phyloP scores from a whole-genome alignment of 2,797 vertebrate species.

The Tarsius wallacei region DNA sequence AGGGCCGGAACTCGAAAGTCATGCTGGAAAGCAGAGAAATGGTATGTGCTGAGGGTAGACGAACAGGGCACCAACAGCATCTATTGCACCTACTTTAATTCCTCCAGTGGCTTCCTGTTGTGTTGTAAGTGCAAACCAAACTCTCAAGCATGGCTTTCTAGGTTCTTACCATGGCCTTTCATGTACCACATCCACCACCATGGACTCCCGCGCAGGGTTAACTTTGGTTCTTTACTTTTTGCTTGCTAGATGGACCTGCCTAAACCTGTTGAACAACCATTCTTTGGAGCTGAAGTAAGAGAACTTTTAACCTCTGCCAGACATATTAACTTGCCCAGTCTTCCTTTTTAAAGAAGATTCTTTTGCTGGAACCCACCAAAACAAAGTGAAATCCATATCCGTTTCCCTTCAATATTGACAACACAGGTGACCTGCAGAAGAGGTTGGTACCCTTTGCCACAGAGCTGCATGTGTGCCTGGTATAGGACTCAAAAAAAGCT shows the following conservation, averaged over 20 bases:
- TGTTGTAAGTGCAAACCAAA: neutral
- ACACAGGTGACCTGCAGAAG: neutral
- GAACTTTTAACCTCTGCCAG: neutral
- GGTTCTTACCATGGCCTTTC: neutral
- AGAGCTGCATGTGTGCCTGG: neutral
- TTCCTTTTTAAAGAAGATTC: neutral
- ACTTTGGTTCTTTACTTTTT: neutral
- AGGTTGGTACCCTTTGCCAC: neutral
- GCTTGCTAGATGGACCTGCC: neutral
- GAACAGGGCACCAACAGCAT: neutral
- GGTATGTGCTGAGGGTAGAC: neutral
- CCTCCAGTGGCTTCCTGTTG: neutral
- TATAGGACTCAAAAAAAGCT: neutral
- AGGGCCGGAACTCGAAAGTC: neutral
- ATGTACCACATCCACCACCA: neutral
- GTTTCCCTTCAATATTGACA: neutral
- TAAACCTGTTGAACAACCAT: neutral
- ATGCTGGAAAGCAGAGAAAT: neutral
- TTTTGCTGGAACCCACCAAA: neutral
- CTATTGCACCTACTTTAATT: neutral
- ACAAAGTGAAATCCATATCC: neutral
- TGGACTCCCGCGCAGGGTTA: neutral
- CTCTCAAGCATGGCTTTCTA: neutral
- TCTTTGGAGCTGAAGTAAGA: neutral
- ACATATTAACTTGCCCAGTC: neutral